A percentile compares a stretch with the other conserved stretches of the same genome.
phyloP scores from a whole-genome alignment of 2,888 invertebrate genomes.

The Dicroscelio sp. region DNA sequence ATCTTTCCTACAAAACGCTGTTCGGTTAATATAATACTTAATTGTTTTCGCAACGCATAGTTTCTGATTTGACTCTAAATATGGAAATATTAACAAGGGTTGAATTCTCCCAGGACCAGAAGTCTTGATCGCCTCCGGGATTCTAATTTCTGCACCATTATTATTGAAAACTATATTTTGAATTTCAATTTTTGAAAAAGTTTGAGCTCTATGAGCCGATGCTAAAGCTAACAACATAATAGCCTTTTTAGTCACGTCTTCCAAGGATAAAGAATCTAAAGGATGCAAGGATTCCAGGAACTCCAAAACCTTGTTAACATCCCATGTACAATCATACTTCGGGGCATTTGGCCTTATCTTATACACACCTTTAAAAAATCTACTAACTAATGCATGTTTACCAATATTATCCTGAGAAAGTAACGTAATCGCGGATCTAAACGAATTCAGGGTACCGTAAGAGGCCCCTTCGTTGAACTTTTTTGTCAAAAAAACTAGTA shows the following conservation, averaged over 20 bases:
- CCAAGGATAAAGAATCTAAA: background rate
- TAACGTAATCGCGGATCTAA: constrained; percentile 60
- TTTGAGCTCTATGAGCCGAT: background rate
- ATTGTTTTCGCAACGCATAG: constrained; percentile 18
- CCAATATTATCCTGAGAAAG: constrained; percentile 52
- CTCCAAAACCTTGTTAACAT: constrained; percentile 45
- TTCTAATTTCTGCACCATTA: constrained; percentile 50
- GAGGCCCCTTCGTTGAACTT: constrained; percentile 12
- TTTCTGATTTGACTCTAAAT: background rate
- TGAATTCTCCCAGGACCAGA: constrained; percentile 49
- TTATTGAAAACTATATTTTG: background rate
- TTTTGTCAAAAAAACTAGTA: constrained; percentile 29
- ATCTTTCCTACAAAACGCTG: background rate
- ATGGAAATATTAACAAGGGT: constrained; percentile 32
- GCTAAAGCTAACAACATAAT: background rate
- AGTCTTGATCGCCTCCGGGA: constrained; percentile 65
- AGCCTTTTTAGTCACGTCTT: background rate
- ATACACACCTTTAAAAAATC: constrained; percentile 59
- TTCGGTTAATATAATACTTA: constrained; percentile 3
- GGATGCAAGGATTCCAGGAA: background rate
- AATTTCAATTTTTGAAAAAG: constrained; percentile 13
- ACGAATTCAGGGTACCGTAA: constrained; percentile 30
- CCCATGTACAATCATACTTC: constrained; percentile 63
- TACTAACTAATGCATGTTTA: constrained; percentile 32
- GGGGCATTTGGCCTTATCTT: constrained; percentile 54